phyloP scores from a whole-genome alignment of 2,888 invertebrate genomes.

The Eurytoma californica region DNA sequence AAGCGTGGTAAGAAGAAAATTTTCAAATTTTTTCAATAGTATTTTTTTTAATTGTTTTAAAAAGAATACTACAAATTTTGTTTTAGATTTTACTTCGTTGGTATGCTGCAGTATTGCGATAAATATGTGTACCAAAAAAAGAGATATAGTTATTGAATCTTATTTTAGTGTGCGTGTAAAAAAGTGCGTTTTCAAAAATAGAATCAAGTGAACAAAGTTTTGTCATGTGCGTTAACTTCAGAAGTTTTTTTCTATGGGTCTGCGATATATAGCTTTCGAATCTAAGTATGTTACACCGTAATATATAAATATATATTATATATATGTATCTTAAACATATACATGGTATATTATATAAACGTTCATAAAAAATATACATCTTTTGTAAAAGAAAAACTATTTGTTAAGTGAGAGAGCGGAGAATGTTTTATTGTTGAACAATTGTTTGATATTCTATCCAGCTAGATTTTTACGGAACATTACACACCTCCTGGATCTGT shows the following conservation, averaged over 20 bases:
- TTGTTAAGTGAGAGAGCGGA: conserved; percentile 23
- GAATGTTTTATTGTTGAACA: conserved; percentile 40
- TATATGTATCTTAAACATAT: conserved; percentile 8
- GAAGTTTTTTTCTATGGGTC: not conserved
- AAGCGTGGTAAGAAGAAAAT: too few species aligned
- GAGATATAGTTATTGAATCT: not conserved
- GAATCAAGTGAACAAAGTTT: not conserved
- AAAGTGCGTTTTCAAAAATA: not conserved
- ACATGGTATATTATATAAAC: conserved; percentile 22
- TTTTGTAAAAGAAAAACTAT: conserved; percentile 42
- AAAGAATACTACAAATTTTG: too few species aligned
- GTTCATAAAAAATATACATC: conserved; percentile 22
- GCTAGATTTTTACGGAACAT: conserved; percentile 40
- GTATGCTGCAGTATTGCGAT: too few species aligned
- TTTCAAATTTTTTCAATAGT: too few species aligned
- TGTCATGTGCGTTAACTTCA: not conserved
- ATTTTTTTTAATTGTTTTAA: too few species aligned
- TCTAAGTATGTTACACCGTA: conserved; percentile 13
- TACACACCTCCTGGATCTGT: conserved; percentile 39
- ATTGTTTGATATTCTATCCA: conserved; percentile 44
- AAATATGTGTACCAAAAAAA: too few species aligned
- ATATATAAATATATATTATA: not conserved
- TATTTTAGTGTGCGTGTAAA: not conserved
- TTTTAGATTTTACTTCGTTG: too few species aligned
- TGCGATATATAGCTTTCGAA: conserved; percentile 6